Evolutionary conservation across 2,797 vertebrate species (phyloP), one percentile per base, ranked within the genome.

Genomic region (Coregonus sp.): DNA sequence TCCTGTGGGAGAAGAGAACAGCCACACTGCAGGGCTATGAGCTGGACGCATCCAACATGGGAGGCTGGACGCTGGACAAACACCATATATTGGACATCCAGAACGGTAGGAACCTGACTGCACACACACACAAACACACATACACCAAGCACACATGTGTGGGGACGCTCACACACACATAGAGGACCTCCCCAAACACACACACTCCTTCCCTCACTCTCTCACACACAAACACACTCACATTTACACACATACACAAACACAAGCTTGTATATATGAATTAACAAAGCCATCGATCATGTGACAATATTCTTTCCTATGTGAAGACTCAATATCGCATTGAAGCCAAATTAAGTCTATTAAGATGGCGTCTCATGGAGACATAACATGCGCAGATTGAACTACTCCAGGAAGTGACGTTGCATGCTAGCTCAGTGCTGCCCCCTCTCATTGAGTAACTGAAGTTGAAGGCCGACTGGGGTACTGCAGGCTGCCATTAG

Each of bases 1-100:
- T 98, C 70, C 94, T 98, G 14, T 99, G 98, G 98, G 98, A 99
- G 87, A 99, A 98, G 87, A 92, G 98, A 75, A 99, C 98, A 0
- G 95, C 97, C 18, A 18, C 96, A 80, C 82, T 99, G 70, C 97
- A 99, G 87, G 98, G 98, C 70, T 97, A 97, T 5, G 98, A 99
- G 74, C 85, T 99, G 78, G 97, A 99, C 61, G 97, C 97, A 4
- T 99, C 98, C 72, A 99, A 97, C 88, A 98, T 99, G 96, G 98
- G 98, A 51, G 96, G 97, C 4, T 99, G 98, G 98, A 96, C 95
- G 0, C 74, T 99, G 81, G 96, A 98, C 80, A 99, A 96, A 56
- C 98, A 99, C 87, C 98, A 99, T 35, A 96, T 99, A 3, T 75
- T 99, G 88, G 98, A 99, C 18, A 93, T 99, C 12, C 98, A 99